Evolutionary conservation across 2,113 vertebrate species (phyloP).

Genomic region (Strix aluco): DNA sequence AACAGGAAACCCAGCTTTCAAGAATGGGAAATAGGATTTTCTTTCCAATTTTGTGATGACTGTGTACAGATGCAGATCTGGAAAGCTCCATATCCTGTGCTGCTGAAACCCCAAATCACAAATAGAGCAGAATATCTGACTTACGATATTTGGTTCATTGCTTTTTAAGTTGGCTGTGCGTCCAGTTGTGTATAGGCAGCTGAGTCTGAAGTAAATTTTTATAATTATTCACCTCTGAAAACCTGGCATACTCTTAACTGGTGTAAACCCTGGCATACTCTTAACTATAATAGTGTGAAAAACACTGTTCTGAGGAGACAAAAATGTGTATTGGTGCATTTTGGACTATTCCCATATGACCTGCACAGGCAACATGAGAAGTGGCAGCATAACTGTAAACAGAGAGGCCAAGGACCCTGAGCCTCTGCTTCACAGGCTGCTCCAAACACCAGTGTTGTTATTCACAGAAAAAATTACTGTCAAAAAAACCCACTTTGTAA

Average conservation of each 20-base stretch:
- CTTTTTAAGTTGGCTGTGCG: background rate
- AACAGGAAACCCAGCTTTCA: slow-evolving; percentile 13
- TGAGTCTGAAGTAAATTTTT: background rate
- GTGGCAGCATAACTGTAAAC: slow-evolving; percentile 50
- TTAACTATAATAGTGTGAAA: slow-evolving; percentile 35
- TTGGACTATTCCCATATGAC: slow-evolving; percentile 48
- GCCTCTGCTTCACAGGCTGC: slow-evolving; percentile 38
- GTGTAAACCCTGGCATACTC: background rate
- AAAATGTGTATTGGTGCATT: background rate
- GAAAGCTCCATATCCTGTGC: slow-evolving; percentile 9
- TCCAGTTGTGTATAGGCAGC: background rate
- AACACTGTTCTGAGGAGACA: slow-evolving; percentile 4
- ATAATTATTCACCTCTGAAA: slow-evolving; percentile 37
- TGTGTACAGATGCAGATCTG: background rate
- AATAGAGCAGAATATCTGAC: background rate
- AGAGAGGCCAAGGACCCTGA: slow-evolving; percentile 48
- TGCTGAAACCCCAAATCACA: background rate
- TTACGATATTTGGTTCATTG: background rate
- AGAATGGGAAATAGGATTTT: slow-evolving; percentile 8
- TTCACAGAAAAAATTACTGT: slow-evolving; percentile 53
- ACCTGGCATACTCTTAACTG: background rate
- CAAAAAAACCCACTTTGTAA: background rate
- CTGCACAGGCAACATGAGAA: background rate
- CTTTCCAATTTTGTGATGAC: background rate
- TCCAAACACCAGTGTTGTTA: background rate